Conservation (phyloP, 2,888 invertebrate species). For the Nephrotoma appendiculata region DNA sequence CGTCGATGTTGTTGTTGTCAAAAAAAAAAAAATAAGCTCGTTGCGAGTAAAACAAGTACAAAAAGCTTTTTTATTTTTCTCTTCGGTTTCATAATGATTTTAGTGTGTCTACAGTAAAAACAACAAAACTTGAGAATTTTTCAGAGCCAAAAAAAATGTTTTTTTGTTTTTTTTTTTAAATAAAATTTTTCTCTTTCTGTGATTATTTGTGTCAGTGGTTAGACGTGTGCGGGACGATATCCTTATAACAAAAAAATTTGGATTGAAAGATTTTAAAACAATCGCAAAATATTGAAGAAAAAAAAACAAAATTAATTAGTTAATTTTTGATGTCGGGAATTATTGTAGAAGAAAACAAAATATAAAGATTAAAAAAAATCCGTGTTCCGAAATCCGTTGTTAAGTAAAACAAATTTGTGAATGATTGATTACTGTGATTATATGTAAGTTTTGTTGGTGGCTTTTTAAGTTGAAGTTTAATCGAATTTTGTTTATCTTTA, state of each 20-base stretch:
- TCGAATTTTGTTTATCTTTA: not conserved
- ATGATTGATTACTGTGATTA: not conserved
- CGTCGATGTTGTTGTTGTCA: not conserved
- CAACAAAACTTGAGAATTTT: not conserved
- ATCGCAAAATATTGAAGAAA: not conserved
- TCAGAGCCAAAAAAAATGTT: not conserved
- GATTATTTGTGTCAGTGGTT: not conserved
- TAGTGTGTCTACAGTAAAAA: not conserved
- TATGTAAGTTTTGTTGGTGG: not conserved
- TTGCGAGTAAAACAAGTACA: not conserved
- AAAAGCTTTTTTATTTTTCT: not conserved
- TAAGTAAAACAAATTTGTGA: not conserved
- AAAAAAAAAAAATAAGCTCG: not conserved
- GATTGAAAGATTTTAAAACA: not conserved
- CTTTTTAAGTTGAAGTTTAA: not conserved
- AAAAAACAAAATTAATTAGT: not conserved
- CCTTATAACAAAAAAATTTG: not conserved
- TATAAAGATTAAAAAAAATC: not conserved
- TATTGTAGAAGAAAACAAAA: not conserved
- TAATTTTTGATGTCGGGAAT: not conserved
- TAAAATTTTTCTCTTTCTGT: not conserved
- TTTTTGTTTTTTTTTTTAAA: not conserved
- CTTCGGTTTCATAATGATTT: not conserved
- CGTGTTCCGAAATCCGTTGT: not conserved
- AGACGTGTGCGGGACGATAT: not conserved